Evolutionary conservation across 2,888 invertebrate genomes (phyloP), one percentile per base, ranked within the genome.

Genomic region (Maniola hyperantus): DNA sequence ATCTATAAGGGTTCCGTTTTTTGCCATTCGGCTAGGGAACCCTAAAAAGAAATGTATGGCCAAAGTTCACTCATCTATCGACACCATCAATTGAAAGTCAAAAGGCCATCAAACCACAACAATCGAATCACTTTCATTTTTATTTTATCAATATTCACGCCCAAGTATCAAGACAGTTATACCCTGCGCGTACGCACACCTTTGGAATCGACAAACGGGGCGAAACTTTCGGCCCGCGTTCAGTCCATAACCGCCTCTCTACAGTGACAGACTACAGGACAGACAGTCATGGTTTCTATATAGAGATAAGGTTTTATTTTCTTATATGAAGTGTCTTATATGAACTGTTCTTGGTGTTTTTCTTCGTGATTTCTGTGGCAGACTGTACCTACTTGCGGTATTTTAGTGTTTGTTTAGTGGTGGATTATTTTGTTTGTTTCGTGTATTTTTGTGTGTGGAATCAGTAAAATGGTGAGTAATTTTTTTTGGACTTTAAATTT

Each of bases 201-300:
- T 79, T 70, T 79, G 76, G 89, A 86, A 88, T 88, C 73, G 80
- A 80, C 83, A 87, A 87, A 79, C 82, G 75, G 79, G 75, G 78
- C 81, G 76, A 79, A 75, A 83, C 85, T 88, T 88, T 87, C 83
- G 82, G 83, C 69, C 76, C 74, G 69, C 79, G 78, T 80, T 82
- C 89, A 92, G 91, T 92, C 89, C 88, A 85, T 85, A 81, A 85
- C 87, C 86, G 91, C 89, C 91, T 87, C 78, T 84, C 85, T 76
- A 75, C 70, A 75, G 77, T 77, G 85, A 85, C 88, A 88, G 91
- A 86, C 91, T 87, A 82, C 76, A 83, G 85, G 89, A 85, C 87
- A 78, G 20, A 34, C 54, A 57, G 82, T 77, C 74, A 83, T 86
- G 79, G 72, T 76, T 76, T 71, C 64, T 69, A 69, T 74, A 73